Percentiles rank a stretch among this genome's conserved stretches.
Evolutionary conservation across 2,888 invertebrate species (phyloP).

Genomic region (Idaea biselata): DNA sequence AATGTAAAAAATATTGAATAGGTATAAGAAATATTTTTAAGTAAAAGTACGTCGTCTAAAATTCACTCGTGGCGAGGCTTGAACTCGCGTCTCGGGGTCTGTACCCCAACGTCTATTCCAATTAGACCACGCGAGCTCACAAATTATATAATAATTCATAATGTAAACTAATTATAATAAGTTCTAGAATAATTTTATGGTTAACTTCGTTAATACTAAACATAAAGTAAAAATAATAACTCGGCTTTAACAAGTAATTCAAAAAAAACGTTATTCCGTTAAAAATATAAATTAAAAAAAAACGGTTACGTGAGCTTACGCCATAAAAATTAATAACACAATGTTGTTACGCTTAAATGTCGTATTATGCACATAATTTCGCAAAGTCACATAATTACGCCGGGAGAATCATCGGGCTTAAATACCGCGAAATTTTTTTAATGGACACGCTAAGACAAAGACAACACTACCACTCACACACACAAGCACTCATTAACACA

Average conservation of each 20-base stretch:
- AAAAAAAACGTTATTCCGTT: neutral
- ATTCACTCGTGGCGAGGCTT: no score
- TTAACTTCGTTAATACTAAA: no score
- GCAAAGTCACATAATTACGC: constrained; percentile 22
- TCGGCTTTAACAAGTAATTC: neutral
- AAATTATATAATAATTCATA: no score
- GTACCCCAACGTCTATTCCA: no score
- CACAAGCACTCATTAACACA: constrained; percentile 69
- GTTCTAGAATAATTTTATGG: no score
- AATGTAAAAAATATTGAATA: no score
- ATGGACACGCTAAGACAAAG: constrained; percentile 47
- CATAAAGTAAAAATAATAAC: neutral
- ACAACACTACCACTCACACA: constrained; percentile 65
- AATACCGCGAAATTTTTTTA: constrained; percentile 41
- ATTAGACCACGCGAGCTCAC: no score
- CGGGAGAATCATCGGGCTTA: constrained; percentile 28
- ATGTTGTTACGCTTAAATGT: constrained; percentile 17
- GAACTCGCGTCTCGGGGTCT: no score
- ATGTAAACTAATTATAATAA: no score
- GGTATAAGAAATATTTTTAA: no score
- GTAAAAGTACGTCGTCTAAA: no score
- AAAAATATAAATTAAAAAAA: constrained; percentile 3
- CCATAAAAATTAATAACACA: constrained; percentile 13
- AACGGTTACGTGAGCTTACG: constrained; percentile 5
- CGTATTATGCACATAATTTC: constrained; percentile 25